Base-by-base conservation (phyloP, 2,113 vertebrate species). In the Calyptomena viridis region DNA sequence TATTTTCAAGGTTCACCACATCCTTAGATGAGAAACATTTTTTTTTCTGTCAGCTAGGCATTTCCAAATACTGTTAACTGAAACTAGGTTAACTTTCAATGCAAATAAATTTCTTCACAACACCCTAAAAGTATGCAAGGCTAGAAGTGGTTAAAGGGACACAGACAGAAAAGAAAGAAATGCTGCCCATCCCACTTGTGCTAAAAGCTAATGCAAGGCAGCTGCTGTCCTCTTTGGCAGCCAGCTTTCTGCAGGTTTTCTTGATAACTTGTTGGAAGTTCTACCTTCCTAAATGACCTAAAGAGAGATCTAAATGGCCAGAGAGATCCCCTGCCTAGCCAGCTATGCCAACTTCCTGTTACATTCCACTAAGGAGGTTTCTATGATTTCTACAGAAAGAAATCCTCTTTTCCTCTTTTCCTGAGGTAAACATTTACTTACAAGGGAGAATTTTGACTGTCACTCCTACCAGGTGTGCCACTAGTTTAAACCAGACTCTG, bases 1-100 rank as follows among this genome's bases (percentile, higher is more conserved):
- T 77, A 1, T 89, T 93, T 95, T 93, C 80, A 96, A 87, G 64
- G 77, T 67, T 96, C 66, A 95, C 91, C 89, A 95, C 93, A 95
- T 95, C 89, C 89, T 95, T 80, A 56, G 59, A 90, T 64, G 31
- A 73, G 58, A 95, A 88, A 42, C 1, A 5, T 8, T 20, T 44
- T 80, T 72, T 44, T 56, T 81, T 12, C 79, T 89, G 79, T 53
- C 72, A 92, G 83, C 53, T 40, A 92, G 59, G 87, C 50, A 35
- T 89, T 95, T 96, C 77, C 84, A 96, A 77, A 76, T 31, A 77
- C 64, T 86, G 93, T 56, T 90, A 86, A 59, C 46, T 91, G 93
- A 93, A 95, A 93, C 77, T 42, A 91, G 81, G 81, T 42, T 84
- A 91, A 74, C 55, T 53, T 71, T 92, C 52, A 77, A 18, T 11